Evolutionary conservation across 2,797 vertebrate species (phyloP).

Genomic region (Pelobates cultripes): DNA sequence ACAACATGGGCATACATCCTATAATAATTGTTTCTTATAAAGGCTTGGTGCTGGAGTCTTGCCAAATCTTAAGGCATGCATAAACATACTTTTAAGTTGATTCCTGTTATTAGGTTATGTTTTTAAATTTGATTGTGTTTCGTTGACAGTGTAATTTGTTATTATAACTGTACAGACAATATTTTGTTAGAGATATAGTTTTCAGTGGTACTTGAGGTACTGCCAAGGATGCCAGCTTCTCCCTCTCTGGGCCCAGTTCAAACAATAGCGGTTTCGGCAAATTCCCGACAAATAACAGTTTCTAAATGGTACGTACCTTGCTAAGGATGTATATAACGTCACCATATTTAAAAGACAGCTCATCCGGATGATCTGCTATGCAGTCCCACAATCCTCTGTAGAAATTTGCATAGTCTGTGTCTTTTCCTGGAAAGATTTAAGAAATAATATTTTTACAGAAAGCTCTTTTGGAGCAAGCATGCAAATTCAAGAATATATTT

Average conservation of each 20-base stretch:
- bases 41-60: slow-evolving; percentile 63
- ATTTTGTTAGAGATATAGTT: slow-evolving; percentile 56
- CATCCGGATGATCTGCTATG: slow-evolving; percentile 81
- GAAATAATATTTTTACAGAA: slow-evolving; percentile 39
- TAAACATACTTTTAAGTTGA: slow-evolving; percentile 77
- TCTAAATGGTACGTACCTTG: slow-evolving; percentile 79
- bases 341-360: slow-evolving; percentile 93
- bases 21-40: slow-evolving; percentile 71
- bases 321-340: slow-evolving; percentile 95
- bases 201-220: slow-evolving; percentile 68
- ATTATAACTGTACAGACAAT: slow-evolving; percentile 48
- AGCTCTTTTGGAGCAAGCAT: neutral
- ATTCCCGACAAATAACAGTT: slow-evolving; percentile 19
- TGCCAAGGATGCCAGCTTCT: slow-evolving; percentile 69
- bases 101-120: slow-evolving; percentile 75
- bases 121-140: slow-evolving; percentile 75
- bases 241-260: slow-evolving; percentile 45
- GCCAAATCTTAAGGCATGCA: slow-evolving; percentile 69
- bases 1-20: slow-evolving; percentile 71
- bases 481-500: neutral
- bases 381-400: slow-evolving; percentile 97
- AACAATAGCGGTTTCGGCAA: slow-evolving; percentile 45
- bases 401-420: slow-evolving; percentile 88
- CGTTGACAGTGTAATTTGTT: slow-evolving; percentile 80
- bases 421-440: slow-evolving; percentile 65